Evolutionary conservation across 1,140 invertebrate species (phyloP).

Genomic region (Nixonia krombeini): DNA sequence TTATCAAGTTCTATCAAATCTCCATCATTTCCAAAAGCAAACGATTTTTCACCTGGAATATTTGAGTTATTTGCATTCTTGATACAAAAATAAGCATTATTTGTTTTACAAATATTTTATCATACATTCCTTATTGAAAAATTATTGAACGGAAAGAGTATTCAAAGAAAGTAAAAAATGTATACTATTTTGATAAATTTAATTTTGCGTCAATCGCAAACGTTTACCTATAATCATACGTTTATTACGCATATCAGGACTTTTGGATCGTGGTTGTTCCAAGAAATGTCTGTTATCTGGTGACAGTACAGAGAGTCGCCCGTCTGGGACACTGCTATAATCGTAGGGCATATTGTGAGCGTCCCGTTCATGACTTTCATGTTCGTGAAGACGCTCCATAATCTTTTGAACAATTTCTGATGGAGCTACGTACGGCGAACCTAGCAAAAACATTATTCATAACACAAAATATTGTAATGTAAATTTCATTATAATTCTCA

Average conservation of each 20-base stretch:
- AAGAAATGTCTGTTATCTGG: conserved; percentile 74
- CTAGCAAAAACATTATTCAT: conserved; percentile 45
- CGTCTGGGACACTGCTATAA: conserved; percentile 40
- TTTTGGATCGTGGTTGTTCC: conserved; percentile 69
- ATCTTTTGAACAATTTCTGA: conserved; percentile 75
- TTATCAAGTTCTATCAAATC: conserved; percentile 70
- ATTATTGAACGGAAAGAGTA: background rate
- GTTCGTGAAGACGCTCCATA: conserved; percentile 73
- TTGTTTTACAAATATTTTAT: too few species aligned
- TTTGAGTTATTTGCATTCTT: too few species aligned
- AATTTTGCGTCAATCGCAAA: too few species aligned
- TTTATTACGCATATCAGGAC: conserved; percentile 69
- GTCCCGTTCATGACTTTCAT: conserved; percentile 68
- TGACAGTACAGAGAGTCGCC: conserved; percentile 67
- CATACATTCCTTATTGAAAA: background rate
- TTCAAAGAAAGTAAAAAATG: conserved; percentile 1
- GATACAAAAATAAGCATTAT: background rate
- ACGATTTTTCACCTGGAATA: conserved; percentile 71
- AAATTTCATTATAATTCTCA: too few species aligned
- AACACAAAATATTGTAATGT: background rate
- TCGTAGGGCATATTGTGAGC: too few species aligned
- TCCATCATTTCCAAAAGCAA: conserved; percentile 71
- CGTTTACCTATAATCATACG: conserved; percentile 68
- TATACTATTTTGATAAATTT: too few species aligned
- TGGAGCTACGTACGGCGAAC: conserved; percentile 72